These are phyloP conservation scores for Calonectris borealis DNA, from an alignment of 2,113 vertebrate genomes.

Conservation along the genomic window DNA sequence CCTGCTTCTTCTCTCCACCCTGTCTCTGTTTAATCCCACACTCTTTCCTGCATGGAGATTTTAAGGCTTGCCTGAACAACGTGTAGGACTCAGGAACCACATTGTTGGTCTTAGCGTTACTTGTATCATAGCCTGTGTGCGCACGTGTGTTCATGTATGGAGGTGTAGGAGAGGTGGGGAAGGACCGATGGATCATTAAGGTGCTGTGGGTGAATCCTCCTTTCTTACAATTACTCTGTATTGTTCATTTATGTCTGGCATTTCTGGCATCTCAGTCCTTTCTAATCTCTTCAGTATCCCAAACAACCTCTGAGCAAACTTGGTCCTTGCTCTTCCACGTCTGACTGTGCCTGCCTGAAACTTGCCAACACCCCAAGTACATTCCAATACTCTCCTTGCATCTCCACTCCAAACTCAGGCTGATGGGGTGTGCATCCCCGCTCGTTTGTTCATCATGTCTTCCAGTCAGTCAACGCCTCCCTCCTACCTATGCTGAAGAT, in stretches of 20 bases:
- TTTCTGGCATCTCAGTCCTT: constrained; percentile 9
- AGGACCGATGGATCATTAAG: background rate
- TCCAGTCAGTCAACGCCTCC: background rate
- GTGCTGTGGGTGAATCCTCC: constrained; percentile 37
- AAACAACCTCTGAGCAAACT: constrained; percentile 11
- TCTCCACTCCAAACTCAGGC: background rate
- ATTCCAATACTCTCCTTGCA: background rate
- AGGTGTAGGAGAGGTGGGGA: background rate
- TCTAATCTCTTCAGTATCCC: background rate
- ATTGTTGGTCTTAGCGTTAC: background rate
- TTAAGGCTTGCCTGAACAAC: constrained; percentile 39
- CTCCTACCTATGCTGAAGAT: background rate
- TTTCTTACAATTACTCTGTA: background rate
- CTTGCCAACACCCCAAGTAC: background rate
- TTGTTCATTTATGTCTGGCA: background rate
- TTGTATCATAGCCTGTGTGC: background rate
- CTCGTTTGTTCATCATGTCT: background rate
- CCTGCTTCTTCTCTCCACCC: background rate
- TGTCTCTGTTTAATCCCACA: constrained; percentile 2
- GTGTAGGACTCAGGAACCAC: background rate
- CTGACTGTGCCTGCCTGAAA: background rate
- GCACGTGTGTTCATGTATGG: background rate
- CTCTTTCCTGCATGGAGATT: constrained; percentile 7
- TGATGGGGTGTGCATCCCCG: background rate
- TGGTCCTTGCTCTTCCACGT: background rate